phyloP scores from a whole-genome alignment of 2,113 vertebrate genomes.

The Cyprinus carpio region DNA sequence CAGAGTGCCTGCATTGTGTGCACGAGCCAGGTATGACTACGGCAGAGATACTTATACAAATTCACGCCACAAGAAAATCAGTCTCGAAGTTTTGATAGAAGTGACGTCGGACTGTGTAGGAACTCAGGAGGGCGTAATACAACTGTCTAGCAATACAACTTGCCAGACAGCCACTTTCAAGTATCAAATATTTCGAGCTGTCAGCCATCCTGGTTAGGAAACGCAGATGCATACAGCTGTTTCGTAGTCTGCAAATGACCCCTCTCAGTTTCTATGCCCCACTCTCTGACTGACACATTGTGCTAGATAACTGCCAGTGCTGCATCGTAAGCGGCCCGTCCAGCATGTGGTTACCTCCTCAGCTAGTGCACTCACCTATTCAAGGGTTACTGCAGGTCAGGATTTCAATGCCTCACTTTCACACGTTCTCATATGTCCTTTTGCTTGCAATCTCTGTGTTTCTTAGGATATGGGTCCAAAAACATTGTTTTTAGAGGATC shows the following conservation, averaged over 20 bases:
- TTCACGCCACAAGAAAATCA: constrained; percentile 60
- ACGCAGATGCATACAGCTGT: constrained; percentile 73
- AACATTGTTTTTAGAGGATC: background rate
- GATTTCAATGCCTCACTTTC: constrained; percentile 24
- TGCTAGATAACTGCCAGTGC: constrained; percentile 67
- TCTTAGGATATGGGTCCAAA: background rate
- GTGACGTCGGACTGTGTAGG: constrained; percentile 39
- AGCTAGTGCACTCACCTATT: constrained; percentile 45
- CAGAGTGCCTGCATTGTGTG: constrained; percentile 65
- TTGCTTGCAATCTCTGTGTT: background rate
- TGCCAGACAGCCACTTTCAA: constrained; percentile 62
- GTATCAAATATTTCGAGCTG: constrained; percentile 70
- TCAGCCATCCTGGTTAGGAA: constrained; percentile 64
- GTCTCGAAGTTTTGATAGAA: constrained; percentile 31
- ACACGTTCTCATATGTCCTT: constrained; percentile 1
- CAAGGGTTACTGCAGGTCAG: constrained; percentile 42
- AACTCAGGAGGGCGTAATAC: constrained; percentile 38
- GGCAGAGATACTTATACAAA: constrained; percentile 61
- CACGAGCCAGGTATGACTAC: constrained; percentile 63
- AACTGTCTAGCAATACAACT: constrained; percentile 47
- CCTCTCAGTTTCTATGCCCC: constrained; percentile 64
- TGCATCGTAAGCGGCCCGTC: constrained; percentile 60
- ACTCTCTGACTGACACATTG: constrained; percentile 67
- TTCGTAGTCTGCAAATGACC: constrained; percentile 66
- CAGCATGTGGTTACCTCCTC: constrained; percentile 56